phyloP scores from a whole-genome alignment of 2,113 vertebrate species.

The Pandion haliaetus region DNA sequence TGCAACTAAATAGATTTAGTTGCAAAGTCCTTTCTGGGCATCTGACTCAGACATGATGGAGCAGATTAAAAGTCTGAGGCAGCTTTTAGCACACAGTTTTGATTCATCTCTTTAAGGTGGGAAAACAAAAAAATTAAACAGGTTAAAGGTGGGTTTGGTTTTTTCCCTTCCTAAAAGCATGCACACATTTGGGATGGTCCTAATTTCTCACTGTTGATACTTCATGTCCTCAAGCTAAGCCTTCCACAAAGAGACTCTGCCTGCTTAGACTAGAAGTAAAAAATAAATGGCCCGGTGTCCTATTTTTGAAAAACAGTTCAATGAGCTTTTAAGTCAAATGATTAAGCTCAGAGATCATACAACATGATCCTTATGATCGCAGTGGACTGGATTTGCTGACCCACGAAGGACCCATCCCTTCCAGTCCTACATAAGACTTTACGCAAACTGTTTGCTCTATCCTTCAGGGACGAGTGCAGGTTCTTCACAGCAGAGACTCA shows the following conservation, averaged over 20 bases:
- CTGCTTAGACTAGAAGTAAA: neutral
- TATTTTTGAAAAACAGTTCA: neutral
- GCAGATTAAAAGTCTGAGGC: constrained; percentile 44
- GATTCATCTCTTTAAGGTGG: neutral
- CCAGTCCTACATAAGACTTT: neutral
- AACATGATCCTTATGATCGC: neutral
- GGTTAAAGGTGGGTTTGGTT: neutral
- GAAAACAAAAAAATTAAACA: neutral
- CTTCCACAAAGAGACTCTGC: neutral
- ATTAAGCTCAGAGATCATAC: constrained; percentile 15
- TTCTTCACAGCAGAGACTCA: neutral
- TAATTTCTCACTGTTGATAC: neutral
- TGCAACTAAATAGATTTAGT: constrained; percentile 17
- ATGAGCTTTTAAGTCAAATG: constrained; percentile 23
- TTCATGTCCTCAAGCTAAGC: rapidly evolving
- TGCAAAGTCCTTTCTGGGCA: constrained; percentile 46
- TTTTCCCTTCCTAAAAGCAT: neutral
- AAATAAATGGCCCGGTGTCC: neutral
- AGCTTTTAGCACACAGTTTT: neutral
- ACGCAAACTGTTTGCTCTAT: neutral
- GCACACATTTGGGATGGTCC: neutral
- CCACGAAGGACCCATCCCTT: neutral
- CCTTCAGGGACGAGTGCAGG: neutral
- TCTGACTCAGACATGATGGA: constrained; percentile 47
- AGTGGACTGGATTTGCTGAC: neutral